phyloP scores from a whole-genome alignment of 2,797 vertebrate genomes.

The Sebastes hopkinsi region DNA sequence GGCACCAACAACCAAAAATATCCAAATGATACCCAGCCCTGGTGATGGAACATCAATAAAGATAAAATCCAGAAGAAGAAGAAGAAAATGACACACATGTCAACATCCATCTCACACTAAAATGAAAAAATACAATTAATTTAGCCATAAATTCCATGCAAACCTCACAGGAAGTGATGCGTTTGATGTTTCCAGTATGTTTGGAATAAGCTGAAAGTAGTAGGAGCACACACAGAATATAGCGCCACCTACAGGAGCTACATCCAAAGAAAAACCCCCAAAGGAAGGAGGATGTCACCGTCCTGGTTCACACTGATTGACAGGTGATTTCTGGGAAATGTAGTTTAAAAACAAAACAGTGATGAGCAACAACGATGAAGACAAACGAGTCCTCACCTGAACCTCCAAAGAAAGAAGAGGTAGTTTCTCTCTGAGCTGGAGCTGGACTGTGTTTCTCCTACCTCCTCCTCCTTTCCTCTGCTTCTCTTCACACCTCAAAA shows the following conservation, averaged over 20 bases:
- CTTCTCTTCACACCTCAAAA: not conserved
- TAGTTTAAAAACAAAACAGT: not conserved
- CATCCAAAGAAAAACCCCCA: too few relatives aligned
- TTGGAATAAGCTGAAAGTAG: too few relatives aligned
- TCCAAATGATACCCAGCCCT: too few relatives aligned
- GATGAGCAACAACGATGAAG: not conserved
- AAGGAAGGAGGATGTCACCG: not conserved
- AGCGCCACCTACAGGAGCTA: not conserved
- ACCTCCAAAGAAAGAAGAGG: not conserved
- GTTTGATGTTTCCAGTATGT: not conserved
- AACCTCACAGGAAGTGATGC: not conserved
- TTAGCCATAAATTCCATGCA: too few relatives aligned
- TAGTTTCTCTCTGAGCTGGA: not conserved
- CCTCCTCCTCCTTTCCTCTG: conserved; percentile 22
- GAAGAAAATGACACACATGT: too few relatives aligned
- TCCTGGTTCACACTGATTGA: not conserved
- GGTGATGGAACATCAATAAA: too few relatives aligned
- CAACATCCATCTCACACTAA: too few relatives aligned
- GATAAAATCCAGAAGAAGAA: too few relatives aligned
- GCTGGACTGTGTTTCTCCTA: not conserved
- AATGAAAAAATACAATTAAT: too few relatives aligned
- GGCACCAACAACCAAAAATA: too few relatives aligned
- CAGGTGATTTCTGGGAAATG: not conserved
- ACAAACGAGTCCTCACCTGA: not conserved
- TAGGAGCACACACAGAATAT: too few relatives aligned